phyloP scores from a whole-genome alignment of 37 sponge, comb jelly and placozoan genomes.

The Geodia barretti region DNA sequence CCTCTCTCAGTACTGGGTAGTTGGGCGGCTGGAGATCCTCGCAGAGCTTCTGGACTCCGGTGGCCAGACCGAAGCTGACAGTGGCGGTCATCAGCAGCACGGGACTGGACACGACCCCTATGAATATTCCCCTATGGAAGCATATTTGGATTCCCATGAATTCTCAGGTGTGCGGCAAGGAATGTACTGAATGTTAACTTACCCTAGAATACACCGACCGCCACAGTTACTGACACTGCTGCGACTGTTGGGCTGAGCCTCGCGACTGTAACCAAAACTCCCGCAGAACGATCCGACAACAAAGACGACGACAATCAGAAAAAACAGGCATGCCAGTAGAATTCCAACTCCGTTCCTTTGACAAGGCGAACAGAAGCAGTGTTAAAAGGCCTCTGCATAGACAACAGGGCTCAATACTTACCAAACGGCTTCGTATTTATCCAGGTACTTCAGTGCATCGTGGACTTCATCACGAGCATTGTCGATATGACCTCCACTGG shows the following conservation, averaged over 20 bases:
- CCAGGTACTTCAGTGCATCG: neutral
- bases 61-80: neutral
- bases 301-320: slow-evolving; percentile 6
- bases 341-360: slow-evolving; percentile 7
- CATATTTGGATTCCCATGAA: neutral
- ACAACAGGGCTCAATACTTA: neutral
- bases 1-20: slow-evolving; percentile 1
- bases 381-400: too few relatives aligned
- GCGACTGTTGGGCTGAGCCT: slow-evolving; percentile 5
- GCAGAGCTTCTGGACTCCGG: slow-evolving; percentile 19
- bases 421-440: neutral
- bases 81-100: slow-evolving; percentile 5
- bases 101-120: neutral
- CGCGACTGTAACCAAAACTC: slow-evolving; percentile 20
- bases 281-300: slow-evolving; percentile 19
- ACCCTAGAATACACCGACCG: slow-evolving; percentile 9
- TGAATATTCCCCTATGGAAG: neutral
- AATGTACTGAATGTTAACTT: neutral
- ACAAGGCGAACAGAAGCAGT: neutral
- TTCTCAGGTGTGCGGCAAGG: too few relatives aligned
- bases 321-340: neutral
- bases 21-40: slow-evolving; percentile 13
- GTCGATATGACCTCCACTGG: neutral
- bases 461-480: neutral
- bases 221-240: slow-evolving; percentile 22